Conservation (phyloP, 2,113 vertebrate genomes). For the Entelurus aequoreus region DNA sequence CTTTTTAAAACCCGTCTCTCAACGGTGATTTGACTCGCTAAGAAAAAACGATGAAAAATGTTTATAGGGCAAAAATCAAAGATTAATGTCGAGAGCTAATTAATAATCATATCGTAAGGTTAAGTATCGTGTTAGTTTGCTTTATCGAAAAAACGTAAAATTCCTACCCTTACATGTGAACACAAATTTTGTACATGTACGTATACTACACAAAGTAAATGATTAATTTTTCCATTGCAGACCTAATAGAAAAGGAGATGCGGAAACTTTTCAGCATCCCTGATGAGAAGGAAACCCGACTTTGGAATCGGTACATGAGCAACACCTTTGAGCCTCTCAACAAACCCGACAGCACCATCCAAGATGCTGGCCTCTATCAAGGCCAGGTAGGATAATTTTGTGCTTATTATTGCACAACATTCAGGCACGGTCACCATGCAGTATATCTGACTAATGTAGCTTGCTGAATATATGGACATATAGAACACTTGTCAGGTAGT, state of each 20-base stretch:
- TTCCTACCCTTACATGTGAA: neutral
- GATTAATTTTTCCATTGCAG: slow-evolving; percentile 54
- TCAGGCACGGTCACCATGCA: neutral
- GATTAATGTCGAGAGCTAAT: too few relatives aligned
- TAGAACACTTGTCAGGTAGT: neutral
- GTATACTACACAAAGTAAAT: too few relatives aligned
- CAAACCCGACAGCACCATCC: slow-evolving; percentile 98
- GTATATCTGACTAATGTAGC: neutral
- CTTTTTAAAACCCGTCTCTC: too few relatives aligned
- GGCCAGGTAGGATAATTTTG: slow-evolving; percentile 83
- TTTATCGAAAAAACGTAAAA: too few relatives aligned
- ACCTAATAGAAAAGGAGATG: slow-evolving; percentile 97
- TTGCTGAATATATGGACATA: slow-evolving; percentile 8
- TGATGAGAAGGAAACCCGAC: slow-evolving; percentile 91
- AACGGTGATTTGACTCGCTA: too few relatives aligned
- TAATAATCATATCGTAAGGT: too few relatives aligned
- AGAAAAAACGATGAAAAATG: too few relatives aligned
- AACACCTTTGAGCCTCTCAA: slow-evolving; percentile 98
- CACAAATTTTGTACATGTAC: neutral
- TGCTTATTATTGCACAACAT: neutral
- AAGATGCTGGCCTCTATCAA: slow-evolving; percentile 96
- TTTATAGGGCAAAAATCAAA: too few relatives aligned
- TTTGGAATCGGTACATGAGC: slow-evolving; percentile 99
- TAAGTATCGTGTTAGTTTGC: too few relatives aligned
- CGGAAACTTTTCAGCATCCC: slow-evolving; percentile 95